These are phyloP conservation scores for Ericerus pela DNA, from an alignment of 1,140 invertebrate species.

Conservation along the genomic window DNA sequence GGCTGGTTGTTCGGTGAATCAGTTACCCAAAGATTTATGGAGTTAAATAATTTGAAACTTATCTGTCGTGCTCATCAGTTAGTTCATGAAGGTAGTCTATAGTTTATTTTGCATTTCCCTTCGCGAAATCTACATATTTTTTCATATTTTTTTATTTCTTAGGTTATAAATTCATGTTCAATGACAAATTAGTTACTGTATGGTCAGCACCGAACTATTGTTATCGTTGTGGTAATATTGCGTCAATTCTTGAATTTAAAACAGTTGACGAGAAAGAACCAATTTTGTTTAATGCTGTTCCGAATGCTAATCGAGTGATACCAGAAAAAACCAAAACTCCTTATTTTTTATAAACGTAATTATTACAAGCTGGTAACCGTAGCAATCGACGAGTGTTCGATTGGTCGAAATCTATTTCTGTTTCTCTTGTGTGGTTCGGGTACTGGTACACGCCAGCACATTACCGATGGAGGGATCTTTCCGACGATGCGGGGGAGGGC, in stretches of 20 bases:
- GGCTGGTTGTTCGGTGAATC: slow-evolving; percentile 83
- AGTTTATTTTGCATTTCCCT: slow-evolving; percentile 8
- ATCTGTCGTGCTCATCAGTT: slow-evolving; percentile 94
- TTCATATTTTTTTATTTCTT: slow-evolving; percentile 28
- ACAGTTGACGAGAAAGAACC: slow-evolving; percentile 59
- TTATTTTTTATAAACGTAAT: slow-evolving; percentile 82
- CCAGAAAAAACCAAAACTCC: slow-evolving; percentile 81
- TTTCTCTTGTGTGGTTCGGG: not conserved
- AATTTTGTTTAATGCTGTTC: slow-evolving; percentile 87
- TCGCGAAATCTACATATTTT: slow-evolving; percentile 14
- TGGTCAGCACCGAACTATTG: slow-evolving; percentile 97
- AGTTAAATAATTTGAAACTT: slow-evolving; percentile 71
- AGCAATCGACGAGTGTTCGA: too few species aligned
- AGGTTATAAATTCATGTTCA: slow-evolving; percentile 93
- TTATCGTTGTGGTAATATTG: slow-evolving; percentile 86
- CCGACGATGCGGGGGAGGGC: too few species aligned
- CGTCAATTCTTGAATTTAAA: slow-evolving; percentile 74
- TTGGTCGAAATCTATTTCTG: not conserved
- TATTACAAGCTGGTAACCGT: too few species aligned
- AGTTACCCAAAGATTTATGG: slow-evolving; percentile 87
- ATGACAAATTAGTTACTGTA: slow-evolving; percentile 83
- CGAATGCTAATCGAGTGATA: slow-evolving; percentile 80
- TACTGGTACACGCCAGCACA: not conserved
- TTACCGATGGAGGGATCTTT: not conserved
- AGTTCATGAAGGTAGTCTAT: slow-evolving; percentile 73